Base-by-base conservation (phyloP, 2,888 invertebrate genomes). In the Ochropleura leucogaster region DNA sequence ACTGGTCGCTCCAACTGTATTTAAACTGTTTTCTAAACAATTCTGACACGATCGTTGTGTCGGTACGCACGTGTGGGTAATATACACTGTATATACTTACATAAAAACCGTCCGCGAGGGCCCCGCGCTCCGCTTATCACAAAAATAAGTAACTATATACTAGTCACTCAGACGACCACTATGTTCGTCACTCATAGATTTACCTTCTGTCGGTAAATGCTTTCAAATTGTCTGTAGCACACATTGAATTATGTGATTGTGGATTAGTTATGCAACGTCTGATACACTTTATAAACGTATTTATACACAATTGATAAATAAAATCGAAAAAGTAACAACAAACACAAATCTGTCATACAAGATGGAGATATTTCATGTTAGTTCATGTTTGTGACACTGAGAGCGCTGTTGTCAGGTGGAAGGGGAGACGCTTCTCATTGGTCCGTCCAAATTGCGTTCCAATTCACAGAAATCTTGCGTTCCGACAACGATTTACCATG, bases 311-410 rank as follows among this genome's bases (percentile, higher is more conserved):
- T 94, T 93, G 87, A 88, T 88, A 88, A 90, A 86, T 91, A 94
- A 94, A 94, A 91, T 91, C 93, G 93, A 90, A 93, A 95, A 94
- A 95, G 91, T 93, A 95, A 94, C 95, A 96, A 96, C 96, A 96
- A 96, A 96, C 96, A 96, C 96, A 97, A 97, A 97, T 97, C 97
- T 97, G 97, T 95, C 97, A 97, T 94, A 95, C 96, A 97, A 97
- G 96, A 97, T 97, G 97, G 97, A 97, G 97, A 97, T 97, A 97
- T 96, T 97, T 96, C 95, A 95, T 93, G 92, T 91, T 95, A 96
- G 95, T 97, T 96, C 92, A 86, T 90, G 89, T 93, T 94, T 93
- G 90, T 91, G 85, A 91, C 97, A 94, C 95, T 72, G 90, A 94
- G 88, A 93, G 97, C 97, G 97, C 95, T 93, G 88, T 79, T 72